These are phyloP conservation scores for Julus scandinavius DNA, from an alignment of 2,888 invertebrate genomes.

Conservation along the genomic window DNA sequence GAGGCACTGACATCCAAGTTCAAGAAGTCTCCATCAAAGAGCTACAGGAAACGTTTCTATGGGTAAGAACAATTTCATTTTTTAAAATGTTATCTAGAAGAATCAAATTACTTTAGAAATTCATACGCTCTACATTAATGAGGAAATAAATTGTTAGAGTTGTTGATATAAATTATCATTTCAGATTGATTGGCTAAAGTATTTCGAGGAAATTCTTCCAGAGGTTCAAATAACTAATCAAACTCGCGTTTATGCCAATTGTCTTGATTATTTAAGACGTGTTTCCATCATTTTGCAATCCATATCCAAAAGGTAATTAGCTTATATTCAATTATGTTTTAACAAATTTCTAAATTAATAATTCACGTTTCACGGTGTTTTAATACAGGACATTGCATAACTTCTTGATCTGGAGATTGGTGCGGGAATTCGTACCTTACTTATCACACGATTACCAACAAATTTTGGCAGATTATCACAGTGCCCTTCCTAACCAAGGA, in stretches of 20 bases:
- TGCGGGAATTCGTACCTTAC: constrained; percentile 45
- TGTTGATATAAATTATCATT: background rate
- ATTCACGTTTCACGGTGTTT: background rate
- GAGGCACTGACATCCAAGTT: background rate
- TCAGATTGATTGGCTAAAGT: constrained; percentile 40
- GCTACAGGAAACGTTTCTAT: constrained; percentile 22
- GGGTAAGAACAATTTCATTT: background rate
- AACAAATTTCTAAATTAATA: background rate
- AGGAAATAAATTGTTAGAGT: too few relatives aligned
- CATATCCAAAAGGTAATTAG: constrained; percentile 24
- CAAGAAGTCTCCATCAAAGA: constrained; percentile 46
- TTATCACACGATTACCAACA: constrained; percentile 43
- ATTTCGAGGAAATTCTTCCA: constrained; percentile 47
- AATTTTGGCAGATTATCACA: constrained; percentile 48
- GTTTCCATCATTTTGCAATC: constrained; percentile 47
- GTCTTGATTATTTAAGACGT: constrained; percentile 46
- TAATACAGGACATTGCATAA: constrained; percentile 29
- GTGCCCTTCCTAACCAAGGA: constrained; percentile 48
- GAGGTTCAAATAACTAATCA: constrained; percentile 28
- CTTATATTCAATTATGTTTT: background rate
- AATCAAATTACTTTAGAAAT: background rate
- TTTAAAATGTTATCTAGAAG: background rate
- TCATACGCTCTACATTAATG: too few relatives aligned
- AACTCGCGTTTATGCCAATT: background rate
- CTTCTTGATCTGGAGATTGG: constrained; percentile 45